A percentile compares a stretch with the other conserved stretches of the same genome.
Conservation (phyloP, 2,888 invertebrate species). For the Lissocephala sabroskyi region DNA sequence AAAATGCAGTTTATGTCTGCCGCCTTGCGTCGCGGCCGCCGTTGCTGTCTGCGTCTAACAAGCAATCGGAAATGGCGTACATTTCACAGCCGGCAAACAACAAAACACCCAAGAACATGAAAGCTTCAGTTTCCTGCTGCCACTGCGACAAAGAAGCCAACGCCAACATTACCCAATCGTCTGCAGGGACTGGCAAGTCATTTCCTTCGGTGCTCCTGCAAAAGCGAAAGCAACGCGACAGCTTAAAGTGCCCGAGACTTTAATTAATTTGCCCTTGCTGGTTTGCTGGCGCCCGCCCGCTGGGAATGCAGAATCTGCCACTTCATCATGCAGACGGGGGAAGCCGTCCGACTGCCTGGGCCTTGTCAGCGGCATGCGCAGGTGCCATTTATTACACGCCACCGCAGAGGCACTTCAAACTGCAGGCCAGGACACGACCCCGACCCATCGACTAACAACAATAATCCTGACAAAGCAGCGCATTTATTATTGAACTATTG, state of each 20-base stretch:
- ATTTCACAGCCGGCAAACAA: slow-evolving; percentile 2
- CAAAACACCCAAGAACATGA: slow-evolving; percentile 19
- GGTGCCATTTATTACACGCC: slow-evolving; percentile 62
- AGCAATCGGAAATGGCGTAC: slow-evolving; percentile 42
- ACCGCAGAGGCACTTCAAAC: neutral
- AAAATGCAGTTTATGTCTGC: slow-evolving; percentile 52
- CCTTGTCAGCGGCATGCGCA: slow-evolving; percentile 49
- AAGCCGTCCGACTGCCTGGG: neutral
- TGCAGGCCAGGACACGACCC: neutral
- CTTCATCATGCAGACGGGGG: slow-evolving; percentile 34
- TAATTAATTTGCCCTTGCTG: slow-evolving; percentile 48
- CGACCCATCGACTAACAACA: slow-evolving; percentile 35
- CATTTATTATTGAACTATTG: slow-evolving; percentile 68
- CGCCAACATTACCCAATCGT: neutral
- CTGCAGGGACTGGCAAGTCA: slow-evolving; percentile 3
- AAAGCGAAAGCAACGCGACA: slow-evolving; percentile 24
- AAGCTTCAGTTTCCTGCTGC: neutral
- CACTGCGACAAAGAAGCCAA: neutral
- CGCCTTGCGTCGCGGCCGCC: neutral
- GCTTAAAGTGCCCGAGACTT: slow-evolving; percentile 33
- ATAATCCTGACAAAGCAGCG: slow-evolving; percentile 68
- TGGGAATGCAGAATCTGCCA: slow-evolving; percentile 19
- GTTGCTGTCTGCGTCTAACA: slow-evolving; percentile 28
- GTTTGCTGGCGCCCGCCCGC: no score
- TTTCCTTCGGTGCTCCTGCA: neutral